Evolutionary conservation across 2,888 invertebrate genomes (phyloP), one percentile per base, ranked within the genome.

Genomic region (Lepidocyrtinus sp.): DNA sequence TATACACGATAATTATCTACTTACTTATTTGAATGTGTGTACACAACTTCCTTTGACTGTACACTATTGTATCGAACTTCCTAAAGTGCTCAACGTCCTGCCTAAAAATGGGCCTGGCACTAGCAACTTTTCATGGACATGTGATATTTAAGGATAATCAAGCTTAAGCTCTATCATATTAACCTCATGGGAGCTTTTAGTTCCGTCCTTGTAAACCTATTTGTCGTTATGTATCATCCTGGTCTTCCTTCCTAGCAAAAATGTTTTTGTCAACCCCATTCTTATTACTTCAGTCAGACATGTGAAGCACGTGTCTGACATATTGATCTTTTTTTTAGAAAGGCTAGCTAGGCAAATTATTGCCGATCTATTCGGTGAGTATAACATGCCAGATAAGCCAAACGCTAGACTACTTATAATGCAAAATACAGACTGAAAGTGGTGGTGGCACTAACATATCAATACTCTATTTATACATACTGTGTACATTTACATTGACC

Each of bases 151-250:
- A 55, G 17, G 55, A 55, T 55, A 55, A 55, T 55, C 9, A 55
- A 55, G 55, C 55, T 7, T 55, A n/a, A n/a, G 55, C n/a, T 55
- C n/a, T n/a, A 55, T 55, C 55, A 55, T n/a, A 55, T n/a, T 55
- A 55, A 55, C n/a, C 55, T 55, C 55, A n/a, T 55, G n/a, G 55
- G 55, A 55, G 17, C 55, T n/a, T 17, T 55, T 55, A 55, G 55
- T 55, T 55, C 55, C 55, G 55, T 55, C 55, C 55, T 55, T 55
- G 55, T 55, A n/a, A 9, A 55, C 17, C 5, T 17, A 15, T 55
- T 55, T 55, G 9, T 17, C 55, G 2, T n/a, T n/a, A n/a, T n/a
- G n/a, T n/a, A n/a, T n/a, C n/a, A n/a, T 55, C 55, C 55, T n/a
- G 55, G n/a, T n/a, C n/a, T n/a, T n/a, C n/a, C n/a, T n/a, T n/a